Evolutionary conservation across 2,113 vertebrate genomes (phyloP), one percentile per base, ranked within the genome.

Genomic region (Elachura formosa): DNA sequence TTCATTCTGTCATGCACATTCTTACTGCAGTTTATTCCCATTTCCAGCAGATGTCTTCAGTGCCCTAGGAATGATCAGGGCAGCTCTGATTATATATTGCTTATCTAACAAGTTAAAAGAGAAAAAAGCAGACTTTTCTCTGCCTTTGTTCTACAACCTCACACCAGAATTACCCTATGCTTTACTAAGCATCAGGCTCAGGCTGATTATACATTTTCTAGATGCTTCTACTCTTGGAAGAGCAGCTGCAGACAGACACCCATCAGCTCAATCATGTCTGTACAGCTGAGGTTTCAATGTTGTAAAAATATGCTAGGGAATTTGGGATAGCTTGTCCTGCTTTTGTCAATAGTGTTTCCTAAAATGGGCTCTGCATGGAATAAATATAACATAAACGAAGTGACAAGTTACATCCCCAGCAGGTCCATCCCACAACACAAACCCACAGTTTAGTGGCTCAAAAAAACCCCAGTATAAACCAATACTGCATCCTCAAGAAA

Each of bases 31-130:
- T 97, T 89, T 76, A 61, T 92, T 40, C 49, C 40, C 9, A 21
- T 69, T 93, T 94, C 96, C 96, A 97, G 94, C 79, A 97, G 96
- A 82, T 95, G 96, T 96, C 96, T 96, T 92, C 81, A 92, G 76
- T 75, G 49, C 12, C 76, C 69, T 82, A 97, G 49, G 61, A 97
- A 96, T 87, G 66, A 55, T 63, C 58, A 72, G 61, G 43, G 78
- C 29, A 77, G 26, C 31, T 80, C 55, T 41, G 66, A 21, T 86
- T 87, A 51, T 51, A 29, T 34, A 19, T 22, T 85, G 59, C 26
- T 80, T 83, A 61, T 56, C 63, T 31, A 48, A 40, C 54, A 55
- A 25, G 59, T 18, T 31, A 29, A 45, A 78, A 86, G 21, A 46
- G 43, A 36, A 84, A 87, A 84, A 43, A 58, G 3, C 24, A 69